Evolutionary conservation across 2,888 invertebrate species (phyloP).

Genomic region (Cataglyphis cursor): DNA sequence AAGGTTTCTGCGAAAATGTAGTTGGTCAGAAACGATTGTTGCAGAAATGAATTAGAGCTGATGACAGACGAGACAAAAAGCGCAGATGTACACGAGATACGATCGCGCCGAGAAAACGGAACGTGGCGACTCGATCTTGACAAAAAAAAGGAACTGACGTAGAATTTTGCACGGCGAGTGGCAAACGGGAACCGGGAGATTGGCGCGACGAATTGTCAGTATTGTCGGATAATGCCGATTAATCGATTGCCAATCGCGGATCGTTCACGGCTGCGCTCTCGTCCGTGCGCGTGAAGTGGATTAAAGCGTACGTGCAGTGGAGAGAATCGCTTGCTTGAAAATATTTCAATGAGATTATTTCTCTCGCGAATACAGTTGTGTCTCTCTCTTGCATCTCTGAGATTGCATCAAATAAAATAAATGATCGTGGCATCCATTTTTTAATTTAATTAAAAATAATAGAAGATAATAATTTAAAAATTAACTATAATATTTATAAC

Average conservation of each 20-base stretch:
- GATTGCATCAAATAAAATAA: slow-evolving; percentile 38
- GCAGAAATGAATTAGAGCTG: slow-evolving; percentile 6
- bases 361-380: slow-evolving; percentile 37
- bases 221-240: slow-evolving; percentile 73
- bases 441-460: background rate
- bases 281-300: slow-evolving; percentile 41
- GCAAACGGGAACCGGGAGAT: slow-evolving; percentile 69
- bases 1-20: background rate
- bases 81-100: slow-evolving; percentile 7
- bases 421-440: slow-evolving; percentile 21
- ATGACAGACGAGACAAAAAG: slow-evolving; percentile 24
- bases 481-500: slow-evolving; percentile 25
- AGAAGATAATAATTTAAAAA: background rate
- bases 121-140: slow-evolving; percentile 50
- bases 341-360: slow-evolving; percentile 60
- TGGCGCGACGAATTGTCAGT: slow-evolving; percentile 72
- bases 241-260: slow-evolving; percentile 63
- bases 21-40: background rate
- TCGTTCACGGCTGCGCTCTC: slow-evolving; percentile 48
- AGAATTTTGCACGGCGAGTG: slow-evolving; percentile 43
- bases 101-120: slow-evolving; percentile 28
- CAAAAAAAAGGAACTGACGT: slow-evolving; percentile 39
- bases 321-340: slow-evolving; percentile 36
- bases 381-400: slow-evolving; percentile 16
- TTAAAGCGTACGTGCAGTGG: slow-evolving; percentile 56